Evolutionary conservation across 2,888 invertebrate species (phyloP).

Genomic region (Caenorhabditis becei): DNA sequence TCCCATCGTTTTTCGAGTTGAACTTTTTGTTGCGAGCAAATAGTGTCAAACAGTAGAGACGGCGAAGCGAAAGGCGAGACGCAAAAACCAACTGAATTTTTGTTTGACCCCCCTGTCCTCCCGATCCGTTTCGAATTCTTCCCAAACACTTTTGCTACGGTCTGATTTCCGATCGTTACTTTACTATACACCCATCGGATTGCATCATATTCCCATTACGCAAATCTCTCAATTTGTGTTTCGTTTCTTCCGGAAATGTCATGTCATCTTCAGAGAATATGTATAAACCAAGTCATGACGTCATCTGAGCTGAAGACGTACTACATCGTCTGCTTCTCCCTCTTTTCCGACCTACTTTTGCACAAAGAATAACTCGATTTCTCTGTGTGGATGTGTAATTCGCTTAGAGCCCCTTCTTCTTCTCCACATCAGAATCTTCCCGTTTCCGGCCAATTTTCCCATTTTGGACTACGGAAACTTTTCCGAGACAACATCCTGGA

Average conservation of each 20-base stretch:
- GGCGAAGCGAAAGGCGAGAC: not conserved
- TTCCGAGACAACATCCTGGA: too few species aligned
- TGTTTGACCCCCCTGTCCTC: constrained; percentile 14
- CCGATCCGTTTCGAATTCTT: constrained; percentile 9
- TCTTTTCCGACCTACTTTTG: constrained; percentile 35
- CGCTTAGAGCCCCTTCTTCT: constrained; percentile 13
- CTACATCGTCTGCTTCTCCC: not conserved
- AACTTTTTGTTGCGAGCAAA: constrained; percentile 34
- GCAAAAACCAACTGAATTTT: constrained; percentile 21
- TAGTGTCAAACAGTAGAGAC: constrained; percentile 44
- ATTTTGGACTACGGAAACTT: not conserved
- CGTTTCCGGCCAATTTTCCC: constrained; percentile 2
- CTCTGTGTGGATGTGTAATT: constrained; percentile 30
- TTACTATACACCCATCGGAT: not conserved
- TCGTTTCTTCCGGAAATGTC: constrained; percentile 17
- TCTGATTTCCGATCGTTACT: constrained; percentile 12
- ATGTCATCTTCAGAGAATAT: constrained; percentile 10
- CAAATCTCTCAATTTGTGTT: too few species aligned
- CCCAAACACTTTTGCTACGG: constrained; percentile 7
- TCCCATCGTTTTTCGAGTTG: not conserved
- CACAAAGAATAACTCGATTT: constrained; percentile 27
- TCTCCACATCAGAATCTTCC: constrained; percentile 13
- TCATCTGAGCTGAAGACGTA: constrained; percentile 44
- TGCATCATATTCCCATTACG: too few species aligned
- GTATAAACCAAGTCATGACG: constrained; percentile 12